A percentile compares a stretch with the other conserved stretches of the same genome.
Evolutionary conservation across 2,113 vertebrate species (phyloP).

Genomic region (Barbus barbus): DNA sequence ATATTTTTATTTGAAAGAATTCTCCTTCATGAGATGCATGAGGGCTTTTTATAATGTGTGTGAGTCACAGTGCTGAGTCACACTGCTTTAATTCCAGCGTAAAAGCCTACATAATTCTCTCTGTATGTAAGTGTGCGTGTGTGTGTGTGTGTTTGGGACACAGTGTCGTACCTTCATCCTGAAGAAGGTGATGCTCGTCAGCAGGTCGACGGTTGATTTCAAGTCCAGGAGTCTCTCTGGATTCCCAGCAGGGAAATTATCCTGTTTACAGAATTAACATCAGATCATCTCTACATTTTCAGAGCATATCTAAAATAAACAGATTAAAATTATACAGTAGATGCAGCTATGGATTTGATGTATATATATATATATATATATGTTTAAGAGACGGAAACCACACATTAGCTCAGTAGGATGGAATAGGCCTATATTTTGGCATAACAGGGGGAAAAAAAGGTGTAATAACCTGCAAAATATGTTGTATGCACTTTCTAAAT

Average conservation of each 20-base stretch:
- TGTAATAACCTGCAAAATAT: no score
- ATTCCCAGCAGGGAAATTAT: slow-evolving; percentile 95
- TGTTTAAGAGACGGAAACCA: no score
- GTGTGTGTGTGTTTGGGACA: slow-evolving; percentile 20
- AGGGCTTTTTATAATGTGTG: slow-evolving; percentile 15
- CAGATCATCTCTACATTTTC: neutral
- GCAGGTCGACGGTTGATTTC: slow-evolving; percentile 94
- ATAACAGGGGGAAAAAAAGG: no score
- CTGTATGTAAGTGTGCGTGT: slow-evolving; percentile 8
- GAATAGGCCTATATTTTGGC: no score
- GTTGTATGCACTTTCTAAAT: no score
- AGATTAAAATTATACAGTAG: no score
- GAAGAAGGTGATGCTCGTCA: slow-evolving; percentile 98
- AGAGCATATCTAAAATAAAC: neutral
- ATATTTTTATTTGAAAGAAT: neutral
- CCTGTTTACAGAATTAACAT: slow-evolving; percentile 70
- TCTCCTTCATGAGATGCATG: slow-evolving; percentile 5
- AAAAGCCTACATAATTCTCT: no score
- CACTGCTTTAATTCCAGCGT: neutral
- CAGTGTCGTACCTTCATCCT: slow-evolving; percentile 89
- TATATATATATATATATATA: no score
- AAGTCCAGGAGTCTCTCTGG: slow-evolving; percentile 92
- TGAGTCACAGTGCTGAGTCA: neutral
- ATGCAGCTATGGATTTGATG: no score
- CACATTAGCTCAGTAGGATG: no score